A percentile compares a stretch with the other conserved stretches of the same genome.
Evolutionary conservation across 2,797 vertebrate genomes (phyloP).

Genomic region (Danio kyathit): DNA sequence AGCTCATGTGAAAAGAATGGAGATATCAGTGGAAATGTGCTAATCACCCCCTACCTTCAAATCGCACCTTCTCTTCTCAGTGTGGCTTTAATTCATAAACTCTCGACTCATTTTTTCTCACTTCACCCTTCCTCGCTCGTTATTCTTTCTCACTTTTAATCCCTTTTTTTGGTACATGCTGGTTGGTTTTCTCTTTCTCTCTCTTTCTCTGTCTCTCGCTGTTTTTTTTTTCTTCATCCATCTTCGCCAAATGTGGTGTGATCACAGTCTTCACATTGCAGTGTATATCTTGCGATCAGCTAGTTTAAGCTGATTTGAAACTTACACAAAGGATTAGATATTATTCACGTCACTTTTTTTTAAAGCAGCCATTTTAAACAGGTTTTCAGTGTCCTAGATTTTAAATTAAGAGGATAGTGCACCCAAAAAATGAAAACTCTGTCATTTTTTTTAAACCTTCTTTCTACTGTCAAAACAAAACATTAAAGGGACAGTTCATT

Average conservation of each 20-base stretch:
- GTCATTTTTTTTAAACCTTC: no score
- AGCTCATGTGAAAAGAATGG: conserved; percentile 16
- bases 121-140: background rate
- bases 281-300: background rate
- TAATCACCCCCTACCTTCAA: conserved; percentile 42
- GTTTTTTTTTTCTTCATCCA: background rate
- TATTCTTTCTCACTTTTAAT: conserved; percentile 37
- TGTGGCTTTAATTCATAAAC: background rate
- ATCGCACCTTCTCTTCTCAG: conserved; percentile 22
- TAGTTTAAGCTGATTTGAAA: background rate
- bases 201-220: conserved; percentile 9
- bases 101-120: conserved; percentile 11
- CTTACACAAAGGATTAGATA: background rate
- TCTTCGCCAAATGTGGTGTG: conserved; percentile 29
- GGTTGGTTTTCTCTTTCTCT: conserved; percentile 16
- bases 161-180: conserved; percentile 6
- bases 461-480: no score
- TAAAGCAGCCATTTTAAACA: background rate
- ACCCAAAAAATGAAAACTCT: background rate
- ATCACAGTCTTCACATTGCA: conserved; percentile 15
- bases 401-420: background rate
- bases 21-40: conserved; percentile 36
- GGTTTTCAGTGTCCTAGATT: background rate
- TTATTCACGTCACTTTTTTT: background rate
- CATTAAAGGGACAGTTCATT: no score